Evolutionary conservation across 2,113 vertebrate species (phyloP), one percentile per base, ranked within the genome.

Genomic region (Stomatorhinus ivindoensis): DNA sequence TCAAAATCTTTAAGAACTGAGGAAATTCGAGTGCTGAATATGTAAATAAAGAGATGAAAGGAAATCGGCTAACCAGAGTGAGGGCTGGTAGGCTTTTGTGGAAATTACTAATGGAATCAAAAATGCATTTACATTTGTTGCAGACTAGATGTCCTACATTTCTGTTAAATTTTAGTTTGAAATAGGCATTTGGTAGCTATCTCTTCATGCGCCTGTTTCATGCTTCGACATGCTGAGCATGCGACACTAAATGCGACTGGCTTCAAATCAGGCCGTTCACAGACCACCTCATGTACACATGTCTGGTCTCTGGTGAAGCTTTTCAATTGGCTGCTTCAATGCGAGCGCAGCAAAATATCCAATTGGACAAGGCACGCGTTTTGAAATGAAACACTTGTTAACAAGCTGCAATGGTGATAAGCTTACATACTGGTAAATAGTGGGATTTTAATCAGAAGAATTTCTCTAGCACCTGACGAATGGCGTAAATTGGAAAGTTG

Each of bases 141-240:
- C 42, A 83, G 24, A 82, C 31, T 53, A 42, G 19, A 4, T 35
- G 44, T 6, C 46, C 55, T 39, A 83, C 27, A 17, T 83, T 39
- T 89, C 31, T 55, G 11, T 55, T n/a, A 9, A 83, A 89, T 13
- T 83, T 53, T 31, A 46, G 73, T 83, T 83, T n/a, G 48, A 80
- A 88, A 88, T 51, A 39, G 39, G 10, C 51, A 89, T 83, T 58
- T 89, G 3, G 35, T n/a, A 89, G 50, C 31, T 13, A 58, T 85
- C 24, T 24, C 17, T 15, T 89, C 88, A 89, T 89, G 88, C 88
- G 8, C 19, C n/a, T 85, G 35, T 27, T 61, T 82, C 89, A 88
- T 90, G 89, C 89, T 31, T n/a, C 24, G 15, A 83, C 89, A 90
- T 90, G 86, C 89, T 10, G 21, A 53, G 82, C 89, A 88, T 88